Conservation (phyloP, 2,797 vertebrate genomes). For the Salmo trutta region DNA sequence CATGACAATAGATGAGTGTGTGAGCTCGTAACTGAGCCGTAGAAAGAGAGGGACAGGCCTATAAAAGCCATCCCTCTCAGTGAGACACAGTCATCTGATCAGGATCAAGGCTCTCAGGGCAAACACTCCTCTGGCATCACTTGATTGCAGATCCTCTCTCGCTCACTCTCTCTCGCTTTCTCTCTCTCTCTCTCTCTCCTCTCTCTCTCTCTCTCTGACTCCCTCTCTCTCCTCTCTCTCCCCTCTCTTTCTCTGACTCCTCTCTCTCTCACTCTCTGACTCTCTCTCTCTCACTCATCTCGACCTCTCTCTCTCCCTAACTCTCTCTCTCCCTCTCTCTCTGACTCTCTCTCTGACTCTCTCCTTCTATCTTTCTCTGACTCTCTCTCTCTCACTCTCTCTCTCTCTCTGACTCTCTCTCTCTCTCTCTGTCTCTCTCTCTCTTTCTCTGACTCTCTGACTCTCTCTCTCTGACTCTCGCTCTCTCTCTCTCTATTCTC, state of each 20-base stretch:
- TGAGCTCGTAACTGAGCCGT: conserved; percentile 2
- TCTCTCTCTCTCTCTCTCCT: conserved; percentile 16
- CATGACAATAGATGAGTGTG: background rate
- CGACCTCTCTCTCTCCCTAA: too few species aligned
- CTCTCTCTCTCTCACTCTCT: too few species aligned
- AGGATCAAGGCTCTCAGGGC: background rate
- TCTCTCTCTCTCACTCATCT: background rate
- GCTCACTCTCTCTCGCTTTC: background rate
- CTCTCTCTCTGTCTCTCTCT: background rate
- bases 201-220: conserved; percentile 1
- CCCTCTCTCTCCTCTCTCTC: too few species aligned
- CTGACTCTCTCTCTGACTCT: too few species aligned
- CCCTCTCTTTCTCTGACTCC: background rate
- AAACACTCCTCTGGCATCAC: background rate
- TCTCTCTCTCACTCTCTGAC: background rate
- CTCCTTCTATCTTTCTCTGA: too few species aligned
- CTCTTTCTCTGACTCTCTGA: background rate
- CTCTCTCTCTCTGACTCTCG: background rate
- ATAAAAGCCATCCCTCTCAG: conserved; percentile 3
- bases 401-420: too few species aligned
- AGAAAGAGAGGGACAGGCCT: conserved; percentile 1
- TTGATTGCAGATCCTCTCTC: conserved; percentile 11
- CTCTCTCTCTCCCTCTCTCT: conserved; percentile 16
- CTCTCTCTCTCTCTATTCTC: background rate
- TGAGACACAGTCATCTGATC: conserved; percentile 1